A percentile compares a stretch with the other conserved stretches of the same genome.
phyloP scores from a whole-genome alignment of 2,113 vertebrate species.

The Riparia riparia region DNA sequence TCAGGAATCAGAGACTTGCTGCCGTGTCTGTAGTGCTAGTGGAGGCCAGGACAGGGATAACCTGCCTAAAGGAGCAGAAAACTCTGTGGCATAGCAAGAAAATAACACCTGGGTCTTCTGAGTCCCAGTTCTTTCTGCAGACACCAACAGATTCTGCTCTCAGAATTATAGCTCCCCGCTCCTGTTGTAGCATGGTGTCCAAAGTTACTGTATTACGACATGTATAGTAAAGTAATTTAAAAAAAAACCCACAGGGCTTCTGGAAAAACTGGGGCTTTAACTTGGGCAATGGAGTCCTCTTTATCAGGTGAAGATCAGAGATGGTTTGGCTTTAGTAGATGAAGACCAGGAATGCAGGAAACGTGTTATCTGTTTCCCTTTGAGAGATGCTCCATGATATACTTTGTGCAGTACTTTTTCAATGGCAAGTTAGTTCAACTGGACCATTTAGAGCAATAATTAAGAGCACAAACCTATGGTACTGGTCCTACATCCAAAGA shows the following conservation, averaged over 20 bases:
- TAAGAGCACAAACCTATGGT: not conserved
- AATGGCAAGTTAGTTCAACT: not conserved
- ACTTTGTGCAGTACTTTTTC: not conserved
- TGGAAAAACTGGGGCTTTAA: not conserved
- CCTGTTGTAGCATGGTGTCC: not conserved
- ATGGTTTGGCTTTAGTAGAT: not conserved
- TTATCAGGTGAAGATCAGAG: not conserved
- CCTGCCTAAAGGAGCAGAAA: not conserved
- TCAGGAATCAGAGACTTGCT: not conserved
- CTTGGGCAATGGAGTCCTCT: not conserved
- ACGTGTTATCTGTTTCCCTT: fast-evolving
- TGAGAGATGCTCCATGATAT: not conserved
- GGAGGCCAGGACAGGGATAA: not conserved
- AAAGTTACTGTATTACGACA: not conserved
- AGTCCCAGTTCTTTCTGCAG: not conserved
- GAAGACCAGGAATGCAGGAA: not conserved
- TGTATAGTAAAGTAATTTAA: not conserved
- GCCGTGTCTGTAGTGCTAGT: not conserved
- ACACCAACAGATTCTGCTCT: not conserved
- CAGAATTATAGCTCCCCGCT: not conserved
- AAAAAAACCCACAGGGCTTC: not conserved
- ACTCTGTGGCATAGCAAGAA: not conserved
- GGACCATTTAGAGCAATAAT: not conserved
- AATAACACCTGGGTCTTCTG: not conserved
- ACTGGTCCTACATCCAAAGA: not conserved